Base-by-base conservation (phyloP, 2,888 invertebrate genomes). In the Dermolepida albohirtum region DNA sequence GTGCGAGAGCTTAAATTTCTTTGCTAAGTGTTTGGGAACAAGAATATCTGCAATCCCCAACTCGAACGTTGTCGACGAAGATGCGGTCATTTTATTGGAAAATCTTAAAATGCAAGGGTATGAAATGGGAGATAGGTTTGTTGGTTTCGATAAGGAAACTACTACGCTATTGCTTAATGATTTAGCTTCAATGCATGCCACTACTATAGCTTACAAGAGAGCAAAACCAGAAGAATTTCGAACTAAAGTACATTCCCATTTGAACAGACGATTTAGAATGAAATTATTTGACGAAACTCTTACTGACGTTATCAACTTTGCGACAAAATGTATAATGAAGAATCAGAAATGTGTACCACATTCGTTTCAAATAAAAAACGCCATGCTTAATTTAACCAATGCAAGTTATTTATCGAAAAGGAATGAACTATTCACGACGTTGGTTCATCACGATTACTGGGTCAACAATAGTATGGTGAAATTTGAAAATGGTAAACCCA, bases 401-500 rank as follows among this genome's bases (percentile, higher is more conserved):
- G 4, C 1, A 22, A 22, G 4, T 1, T 22, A 22, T 22, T 22
- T 41, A 8, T 50, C 2, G 1, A 85, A 85, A 50, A 68, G 59
- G 27, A 22, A 68, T 71, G 85, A 85, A 49, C 83, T 84, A 0
- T 89, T 85, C 79, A 83, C 83, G 0, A 84, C 87, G 0, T 81
- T 88, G 11, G 80, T 82, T 1, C 89, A 89, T 70, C 79, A 82
- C 2, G 89, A 89, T 75, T 80, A 86, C 52, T 89, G 88, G 89
- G 84, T 86, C n/a, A 88, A 88, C 74, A 89, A 89, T 72, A 80
- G 87, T 4, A 84, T 89, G 83, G 78, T 87, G 14, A 84, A 83
- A 73, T 82, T 82, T 51, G 12, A 51, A 41, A 49, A 67, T 52
- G 74, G 72, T 5, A 71, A 70, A 67, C 68, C 72, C 2, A 65